Evolutionary conservation across 2,113 vertebrate species (phyloP), one percentile per base, ranked within the genome.

Genomic region (Elephas maximus): DNA sequence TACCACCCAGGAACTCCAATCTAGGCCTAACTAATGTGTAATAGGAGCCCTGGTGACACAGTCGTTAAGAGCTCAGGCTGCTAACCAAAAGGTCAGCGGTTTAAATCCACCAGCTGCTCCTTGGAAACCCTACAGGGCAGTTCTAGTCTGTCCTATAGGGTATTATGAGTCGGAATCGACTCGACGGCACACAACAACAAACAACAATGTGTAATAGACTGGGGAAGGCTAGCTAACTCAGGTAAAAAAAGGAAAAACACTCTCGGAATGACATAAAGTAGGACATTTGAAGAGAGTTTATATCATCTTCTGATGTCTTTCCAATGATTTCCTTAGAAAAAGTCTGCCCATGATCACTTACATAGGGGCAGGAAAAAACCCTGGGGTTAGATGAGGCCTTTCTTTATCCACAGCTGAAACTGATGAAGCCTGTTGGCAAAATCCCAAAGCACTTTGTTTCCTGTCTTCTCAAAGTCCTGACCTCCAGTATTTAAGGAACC

Each of bases 401-500:
- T 74, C 92, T 98, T 91, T 74, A 97, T 94, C 74, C 94, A 96
- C 94, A 98, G 96, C 91, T 98, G 96, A 98, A 98, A 96, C 95
- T 60, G 3, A 97, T 45, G 90, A 97, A 83, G 93, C 83, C 94
- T 89, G 79, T 97, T 98, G 98, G 96, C 95, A 97, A 97, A 89
- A 98, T 79, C 97, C 86, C 90, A 97, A 69, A 98, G 97, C 77
- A 91, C 91, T 98, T 96, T 88, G 95, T 98, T 98, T 98, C 97
- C 97, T 97, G 94, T 96, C 93, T 97, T 98, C 97, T 98, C 90
- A 98, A 97, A 98, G 97, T 93, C 97, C 88, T 98, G 97, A 98
- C 95, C 94, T 98, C 96, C 85, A 97, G 95, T 97, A 94, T 97
- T 97, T 98, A 98, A 97, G 98, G 96, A 98, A 97, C 97, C 97